Base-by-base conservation (phyloP, 2,797 vertebrate species). In the Helarctos malayanus region DNA sequence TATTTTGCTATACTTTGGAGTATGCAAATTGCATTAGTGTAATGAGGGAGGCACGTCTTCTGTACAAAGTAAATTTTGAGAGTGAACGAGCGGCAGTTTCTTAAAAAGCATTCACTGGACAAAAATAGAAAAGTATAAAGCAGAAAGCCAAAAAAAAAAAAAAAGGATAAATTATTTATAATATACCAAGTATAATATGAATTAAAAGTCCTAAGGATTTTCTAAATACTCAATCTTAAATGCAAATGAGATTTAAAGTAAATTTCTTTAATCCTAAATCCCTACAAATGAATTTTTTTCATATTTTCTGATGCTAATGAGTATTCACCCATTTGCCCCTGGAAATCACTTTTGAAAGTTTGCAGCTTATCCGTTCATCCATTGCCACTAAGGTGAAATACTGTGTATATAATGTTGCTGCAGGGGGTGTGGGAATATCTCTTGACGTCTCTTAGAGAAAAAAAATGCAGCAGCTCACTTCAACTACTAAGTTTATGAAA, bases 191-290 rank as follows among this genome's bases (percentile, higher is more conserved):
- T 85, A 76, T 68, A 68, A 85, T 76, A 78, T 79, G 9, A 80
- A 80, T 52, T 76, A 23, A 76, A 87, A 75, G 10, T 91, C 35
- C n/a, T 38, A 80, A 88, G 14, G 57, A 75, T 16, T 57, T 96
- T 91, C 11, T 35, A 94, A 68, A 12, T 61, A 78, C 32, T 78
- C 45, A 23, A 14, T 92, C 35, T 85, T 81, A 85, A 93, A 47
- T 57, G 35, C n/a, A 95, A 69, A 73, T 85, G 54, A 86, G 23
- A 96, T 86, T 73, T 94, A 79, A 90, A 91, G 69, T 87, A 63
- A 59, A 15, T 94, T 83, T 93, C 49, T 89, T 82, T 85, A 61
- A 14, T 92, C 54, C 4, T 79, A 89, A 75, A 29, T 75, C 41
- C 15, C 80, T 8, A 41, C 45, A 71, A 56, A 65, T 78, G n/a